These are phyloP conservation scores for Octomys mimax DNA, from an alignment of 2,797 vertebrate genomes.

Conservation along the genomic window DNA sequence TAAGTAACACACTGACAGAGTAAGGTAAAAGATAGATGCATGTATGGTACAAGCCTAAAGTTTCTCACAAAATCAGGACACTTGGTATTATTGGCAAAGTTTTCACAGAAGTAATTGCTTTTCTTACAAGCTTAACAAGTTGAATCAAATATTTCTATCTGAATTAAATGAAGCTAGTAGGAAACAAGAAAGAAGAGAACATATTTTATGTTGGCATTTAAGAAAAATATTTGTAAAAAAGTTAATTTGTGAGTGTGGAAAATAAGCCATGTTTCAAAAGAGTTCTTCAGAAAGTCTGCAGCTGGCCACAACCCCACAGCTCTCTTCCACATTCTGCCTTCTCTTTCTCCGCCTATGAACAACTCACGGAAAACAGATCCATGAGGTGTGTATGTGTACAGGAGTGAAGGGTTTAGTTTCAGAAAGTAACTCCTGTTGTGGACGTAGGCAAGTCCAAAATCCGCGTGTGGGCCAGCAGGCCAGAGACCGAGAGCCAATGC, in stretches of 20 bases:
- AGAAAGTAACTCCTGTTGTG: background rate
- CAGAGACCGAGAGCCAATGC: background rate
- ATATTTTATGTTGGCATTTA: background rate
- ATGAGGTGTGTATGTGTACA: accelerated
- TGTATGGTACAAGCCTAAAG: background rate
- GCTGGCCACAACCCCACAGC: background rate
- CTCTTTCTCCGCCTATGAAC: background rate
- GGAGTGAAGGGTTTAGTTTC: background rate
- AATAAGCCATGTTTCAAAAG: too few relatives aligned
- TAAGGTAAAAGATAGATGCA: background rate
- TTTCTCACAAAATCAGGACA: background rate
- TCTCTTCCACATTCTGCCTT: background rate
- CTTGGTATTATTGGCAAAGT: background rate
- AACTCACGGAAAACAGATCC: background rate
- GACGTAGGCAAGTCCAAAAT: background rate
- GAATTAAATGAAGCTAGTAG: background rate
- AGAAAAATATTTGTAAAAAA: background rate
- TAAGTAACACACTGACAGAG: background rate
- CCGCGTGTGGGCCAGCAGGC: background rate
- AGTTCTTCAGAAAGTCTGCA: background rate
- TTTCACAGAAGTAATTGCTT: background rate
- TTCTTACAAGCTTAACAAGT: background rate
- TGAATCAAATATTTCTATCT: background rate
- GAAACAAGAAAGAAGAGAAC: background rate
- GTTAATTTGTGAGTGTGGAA: background rate